Base-by-base conservation (phyloP, 2,113 vertebrate genomes). In the Ptychochromis oligacanthus region DNA sequence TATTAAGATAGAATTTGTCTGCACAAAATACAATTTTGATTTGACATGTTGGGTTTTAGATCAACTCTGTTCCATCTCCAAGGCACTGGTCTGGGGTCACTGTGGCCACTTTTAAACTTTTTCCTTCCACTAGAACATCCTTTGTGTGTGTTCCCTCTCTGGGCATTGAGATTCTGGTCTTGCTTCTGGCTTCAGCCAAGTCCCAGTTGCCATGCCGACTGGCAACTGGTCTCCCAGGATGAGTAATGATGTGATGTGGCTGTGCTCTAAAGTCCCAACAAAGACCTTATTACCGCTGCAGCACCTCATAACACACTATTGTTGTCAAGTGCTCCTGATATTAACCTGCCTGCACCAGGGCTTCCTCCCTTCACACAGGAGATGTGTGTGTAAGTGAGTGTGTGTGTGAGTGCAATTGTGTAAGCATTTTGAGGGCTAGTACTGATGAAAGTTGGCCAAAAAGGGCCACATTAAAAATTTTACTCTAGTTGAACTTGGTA, bases 221-320 rank as follows among this genome's bases (percentile, higher is more conserved):
- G 89, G 94, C 91, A 95, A 95, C 95, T 92, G 95, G 94, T 95
- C 95, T 95, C 92, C 93, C 93, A 93, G 94, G 95, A 96, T 96
- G 95, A 96, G 95, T 95, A 95, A 96, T 96, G 95, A 95, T 95
- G 94, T 94, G 95, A 95, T 95, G 95, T 91, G 95, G 92, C 92
- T 87, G 88, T 90, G 93, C 95, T 93, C 91, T 94, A 95, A 95
- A 94, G 93, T 95, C 94, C 95, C 94, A 95, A 95, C 95, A 96
- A 96, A 96, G 95, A 95, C 94, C 95, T 95, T 95, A 96, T 96
- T 96, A 95, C 94, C 88, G 90, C 93, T 92, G 94, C 94, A 92
- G 90, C 94, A 94, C 95, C 94, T 95, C 95, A 95, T 95, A 96
- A 94, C 94, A 92, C 90, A 78, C 92, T 83, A 95, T 96, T 96